phyloP scores from a whole-genome alignment of 2,113 vertebrate genomes.

The Mustelus asterias region DNA sequence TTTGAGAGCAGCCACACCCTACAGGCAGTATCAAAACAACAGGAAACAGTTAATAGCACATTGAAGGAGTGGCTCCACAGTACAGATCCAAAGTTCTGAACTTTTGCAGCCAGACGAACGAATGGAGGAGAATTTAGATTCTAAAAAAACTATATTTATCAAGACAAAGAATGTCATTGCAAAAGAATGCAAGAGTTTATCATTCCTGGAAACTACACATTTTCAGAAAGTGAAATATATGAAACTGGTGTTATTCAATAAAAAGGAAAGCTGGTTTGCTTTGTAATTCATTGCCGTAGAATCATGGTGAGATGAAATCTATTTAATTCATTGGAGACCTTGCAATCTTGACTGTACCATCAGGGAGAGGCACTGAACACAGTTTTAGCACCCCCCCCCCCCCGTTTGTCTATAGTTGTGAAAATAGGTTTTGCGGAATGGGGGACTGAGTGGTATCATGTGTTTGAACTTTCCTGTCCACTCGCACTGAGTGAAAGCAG shows the following conservation, averaged over 20 bases:
- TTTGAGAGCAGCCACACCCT: conserved; percentile 46
- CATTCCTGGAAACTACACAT: background rate
- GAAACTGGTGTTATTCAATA: background rate
- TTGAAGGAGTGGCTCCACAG: conserved; percentile 46
- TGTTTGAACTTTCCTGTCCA: background rate
- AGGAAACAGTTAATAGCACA: conserved; percentile 55
- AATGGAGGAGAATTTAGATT: conserved; percentile 14
- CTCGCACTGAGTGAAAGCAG: background rate
- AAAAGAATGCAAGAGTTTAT: background rate
- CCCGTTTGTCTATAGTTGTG: background rate
- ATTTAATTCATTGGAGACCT: background rate
- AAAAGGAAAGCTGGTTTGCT: background rate
- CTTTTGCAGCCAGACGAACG: background rate
- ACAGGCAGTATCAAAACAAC: conserved; percentile 43
- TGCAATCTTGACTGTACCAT: background rate
- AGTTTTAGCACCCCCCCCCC: background rate
- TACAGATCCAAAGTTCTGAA: conserved; percentile 43
- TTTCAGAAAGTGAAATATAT: background rate
- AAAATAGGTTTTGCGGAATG: background rate
- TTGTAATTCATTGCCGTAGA: background rate
- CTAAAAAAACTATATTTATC: conserved; percentile 18
- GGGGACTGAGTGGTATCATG: background rate
- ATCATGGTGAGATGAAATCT: too few relatives aligned
- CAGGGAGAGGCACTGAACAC: background rate
- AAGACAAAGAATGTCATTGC: background rate